Evolutionary conservation across 37 sponge, comb jelly and placozoan species (phyloP).

Genomic region (Agelas oroides): DNA sequence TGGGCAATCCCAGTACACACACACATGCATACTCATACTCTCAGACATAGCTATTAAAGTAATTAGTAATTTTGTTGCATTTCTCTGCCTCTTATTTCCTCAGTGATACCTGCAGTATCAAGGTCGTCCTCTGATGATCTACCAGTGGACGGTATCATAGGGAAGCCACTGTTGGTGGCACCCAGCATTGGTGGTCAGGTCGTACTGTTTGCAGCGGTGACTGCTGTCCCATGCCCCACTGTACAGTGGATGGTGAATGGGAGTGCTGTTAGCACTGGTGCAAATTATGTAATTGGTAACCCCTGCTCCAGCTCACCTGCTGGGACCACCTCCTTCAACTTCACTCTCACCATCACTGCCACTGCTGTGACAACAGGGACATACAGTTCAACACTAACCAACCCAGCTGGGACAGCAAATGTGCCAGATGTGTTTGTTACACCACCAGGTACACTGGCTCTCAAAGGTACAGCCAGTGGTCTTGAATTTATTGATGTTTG

Average conservation of each 20-base stretch:
- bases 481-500: no score
- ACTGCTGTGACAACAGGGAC: not conserved
- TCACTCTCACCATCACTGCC: constrained; percentile 32
- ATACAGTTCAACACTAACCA: constrained; percentile 34
- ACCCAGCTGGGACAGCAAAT: not conserved
- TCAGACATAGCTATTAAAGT: no score
- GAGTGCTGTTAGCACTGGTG: not conserved
- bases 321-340: constrained; percentile 1
- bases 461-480: no score
- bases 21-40: no score
- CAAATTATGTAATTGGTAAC: not conserved
- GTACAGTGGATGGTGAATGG: constrained; percentile 9
- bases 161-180: no score
- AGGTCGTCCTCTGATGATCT: no score
- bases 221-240: constrained; percentile 48
- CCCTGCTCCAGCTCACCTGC: not conserved
- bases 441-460: constrained; percentile 23
- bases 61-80: no score
- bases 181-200: not conserved
- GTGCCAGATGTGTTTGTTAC: not conserved
- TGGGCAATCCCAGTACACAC: no score
- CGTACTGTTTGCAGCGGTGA: not conserved
- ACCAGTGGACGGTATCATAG: no score
- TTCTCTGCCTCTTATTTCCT: no score
- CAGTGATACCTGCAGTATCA: no score